Percentiles rank a stretch among this genome's conserved stretches.
These are phyloP conservation scores for Paradoxurus hermaphroditus DNA, from an alignment of 2,113 vertebrate genomes.

Conservation along the genomic window DNA sequence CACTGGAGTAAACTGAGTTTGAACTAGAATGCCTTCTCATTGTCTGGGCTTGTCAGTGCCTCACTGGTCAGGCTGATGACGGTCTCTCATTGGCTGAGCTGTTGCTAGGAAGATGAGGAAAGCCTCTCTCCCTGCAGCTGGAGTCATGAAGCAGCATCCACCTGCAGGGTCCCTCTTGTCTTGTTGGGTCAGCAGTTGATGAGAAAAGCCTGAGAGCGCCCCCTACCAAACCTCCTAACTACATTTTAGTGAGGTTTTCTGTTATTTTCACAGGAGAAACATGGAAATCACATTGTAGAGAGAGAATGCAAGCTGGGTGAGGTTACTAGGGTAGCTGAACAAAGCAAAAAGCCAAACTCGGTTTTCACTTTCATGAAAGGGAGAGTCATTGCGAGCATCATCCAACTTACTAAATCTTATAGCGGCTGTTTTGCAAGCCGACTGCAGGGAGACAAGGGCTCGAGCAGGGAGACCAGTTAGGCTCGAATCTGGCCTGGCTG, in stretches of 20 bases:
- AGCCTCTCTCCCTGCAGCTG: neutral
- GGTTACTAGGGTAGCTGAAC: neutral
- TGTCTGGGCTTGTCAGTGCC: too few species aligned
- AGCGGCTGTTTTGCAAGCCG: neutral
- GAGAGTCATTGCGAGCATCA: neutral
- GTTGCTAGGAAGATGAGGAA: neutral
- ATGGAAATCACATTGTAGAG: neutral
- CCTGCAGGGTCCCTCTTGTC: neutral
- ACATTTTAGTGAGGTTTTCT: neutral
- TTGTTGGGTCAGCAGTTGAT: neutral
- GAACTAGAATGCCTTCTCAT: neutral
- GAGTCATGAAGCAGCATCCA: neutral
- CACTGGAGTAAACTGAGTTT: neutral
- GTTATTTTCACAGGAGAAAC: neutral
- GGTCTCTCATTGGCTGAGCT: neutral
- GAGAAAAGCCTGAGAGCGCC: neutral
- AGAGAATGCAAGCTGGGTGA: neutral
- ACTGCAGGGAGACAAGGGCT: neutral
- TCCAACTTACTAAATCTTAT: neutral
- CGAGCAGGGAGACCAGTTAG: neutral
- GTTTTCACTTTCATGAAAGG: neutral
- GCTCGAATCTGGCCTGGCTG: neutral
- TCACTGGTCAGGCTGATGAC: too few species aligned
- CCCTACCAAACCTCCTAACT: neutral
- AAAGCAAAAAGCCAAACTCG: neutral